Percentiles rank a stretch among this genome's conserved stretches.
phyloP scores from a whole-genome alignment of 2,113 vertebrate genomes.

The Dromas ardeola region DNA sequence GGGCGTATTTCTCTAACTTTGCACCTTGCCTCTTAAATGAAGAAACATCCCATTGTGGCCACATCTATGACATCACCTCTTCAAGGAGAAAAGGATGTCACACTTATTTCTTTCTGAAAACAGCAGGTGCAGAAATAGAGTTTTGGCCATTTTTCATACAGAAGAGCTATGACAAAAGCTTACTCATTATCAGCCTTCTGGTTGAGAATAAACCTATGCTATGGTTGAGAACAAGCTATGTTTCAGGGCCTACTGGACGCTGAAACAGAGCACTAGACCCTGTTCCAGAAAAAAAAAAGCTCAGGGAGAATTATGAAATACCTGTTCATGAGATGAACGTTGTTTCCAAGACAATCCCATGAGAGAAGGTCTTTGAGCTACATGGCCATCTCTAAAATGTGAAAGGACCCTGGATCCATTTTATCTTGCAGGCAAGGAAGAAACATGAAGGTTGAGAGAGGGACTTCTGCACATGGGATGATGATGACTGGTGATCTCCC shows the following conservation, averaged over 20 bases:
- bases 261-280: not conserved
- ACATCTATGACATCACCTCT: not conserved
- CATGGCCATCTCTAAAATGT: not conserved
- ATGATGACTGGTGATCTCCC: not conserved
- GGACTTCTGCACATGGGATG: not conserved
- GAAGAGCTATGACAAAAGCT: not conserved
- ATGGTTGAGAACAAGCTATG: not conserved
- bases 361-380: not conserved
- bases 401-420: not conserved
- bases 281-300: not conserved
- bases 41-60: not conserved
- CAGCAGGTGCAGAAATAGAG: not conserved
- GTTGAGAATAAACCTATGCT: not conserved
- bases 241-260: not conserved
- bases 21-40: slow-evolving; percentile 2
- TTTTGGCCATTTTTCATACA: not conserved
- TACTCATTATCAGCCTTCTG: not conserved
- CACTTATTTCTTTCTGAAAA: slow-evolving; percentile 20
- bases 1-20: slow-evolving; percentile 27
- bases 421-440: not conserved
- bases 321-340: not conserved
- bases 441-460: not conserved
- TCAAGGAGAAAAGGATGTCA: slow-evolving; percentile 3
- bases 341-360: not conserved
- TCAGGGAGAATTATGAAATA: not conserved